phyloP scores from a whole-genome alignment of 2,888 invertebrate species.

The Agrotis puta region DNA sequence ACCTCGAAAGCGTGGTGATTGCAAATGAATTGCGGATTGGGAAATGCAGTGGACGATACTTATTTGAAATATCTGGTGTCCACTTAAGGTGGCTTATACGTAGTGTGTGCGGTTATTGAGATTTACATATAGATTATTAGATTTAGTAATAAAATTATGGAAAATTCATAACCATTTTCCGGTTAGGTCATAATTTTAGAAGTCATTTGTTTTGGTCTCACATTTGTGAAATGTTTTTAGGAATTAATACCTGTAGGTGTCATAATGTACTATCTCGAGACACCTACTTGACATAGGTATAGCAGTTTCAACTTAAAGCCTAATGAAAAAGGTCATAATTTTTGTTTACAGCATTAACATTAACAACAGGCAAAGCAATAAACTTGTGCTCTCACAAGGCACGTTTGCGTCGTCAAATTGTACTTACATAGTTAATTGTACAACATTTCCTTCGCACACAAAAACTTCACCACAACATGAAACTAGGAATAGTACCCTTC shows the following conservation, averaged over 20 bases:
- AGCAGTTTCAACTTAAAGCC: slow-evolving; percentile 43
- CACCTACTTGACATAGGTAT: slow-evolving; percentile 34
- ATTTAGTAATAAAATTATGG: no score
- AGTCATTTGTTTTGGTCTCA: slow-evolving; percentile 5
- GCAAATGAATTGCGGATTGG: slow-evolving; percentile 35
- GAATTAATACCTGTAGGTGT: slow-evolving; percentile 23
- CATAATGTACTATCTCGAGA: slow-evolving; percentile 32
- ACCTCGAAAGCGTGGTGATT: slow-evolving; percentile 42
- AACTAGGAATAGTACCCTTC: slow-evolving; percentile 68
- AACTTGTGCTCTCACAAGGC: slow-evolving; percentile 66
- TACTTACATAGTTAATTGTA: slow-evolving; percentile 71
- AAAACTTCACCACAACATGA: slow-evolving; percentile 70
- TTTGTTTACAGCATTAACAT: slow-evolving; percentile 63
- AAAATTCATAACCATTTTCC: no score
- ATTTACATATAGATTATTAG: no score
- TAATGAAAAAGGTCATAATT: slow-evolving; percentile 64
- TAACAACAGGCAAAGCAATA: slow-evolving; percentile 62
- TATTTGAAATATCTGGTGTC: slow-evolving; percentile 12
- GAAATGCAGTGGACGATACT: not conserved
- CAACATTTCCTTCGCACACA: slow-evolving; percentile 66
- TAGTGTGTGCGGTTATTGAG: not conserved
- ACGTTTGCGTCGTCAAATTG: slow-evolving; percentile 70
- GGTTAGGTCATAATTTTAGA: not conserved
- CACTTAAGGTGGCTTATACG: not conserved
- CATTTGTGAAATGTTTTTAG: not conserved